Evolutionary conservation across 2,888 invertebrate genomes (phyloP).

Genomic region (Dexiosoma caninum): DNA sequence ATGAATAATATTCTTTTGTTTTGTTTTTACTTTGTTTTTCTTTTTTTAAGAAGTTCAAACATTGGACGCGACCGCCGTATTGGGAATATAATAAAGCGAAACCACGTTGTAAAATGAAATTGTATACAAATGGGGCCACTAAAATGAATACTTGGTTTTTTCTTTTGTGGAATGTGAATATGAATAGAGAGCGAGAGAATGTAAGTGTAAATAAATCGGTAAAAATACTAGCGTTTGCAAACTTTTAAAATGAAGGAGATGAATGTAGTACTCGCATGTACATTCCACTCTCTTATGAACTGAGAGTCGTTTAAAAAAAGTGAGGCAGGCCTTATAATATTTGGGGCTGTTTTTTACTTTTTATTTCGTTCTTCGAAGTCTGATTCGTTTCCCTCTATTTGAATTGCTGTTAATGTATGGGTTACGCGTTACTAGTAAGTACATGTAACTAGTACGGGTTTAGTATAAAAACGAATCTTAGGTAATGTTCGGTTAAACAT

Average conservation of each 20-base stretch:
- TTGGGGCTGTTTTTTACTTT: conserved; percentile 42
- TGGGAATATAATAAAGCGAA: conserved; percentile 25
- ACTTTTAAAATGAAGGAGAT: conserved; percentile 30
- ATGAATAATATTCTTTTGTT: neutral
- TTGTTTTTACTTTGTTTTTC: neutral
- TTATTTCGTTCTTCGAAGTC: conserved; percentile 25
- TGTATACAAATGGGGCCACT: conserved; percentile 42
- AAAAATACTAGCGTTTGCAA: neutral
- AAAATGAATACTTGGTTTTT: conserved; percentile 56
- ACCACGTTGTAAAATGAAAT: conserved; percentile 37
- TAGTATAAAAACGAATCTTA: conserved; percentile 26
- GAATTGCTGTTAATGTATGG: conserved; percentile 25
- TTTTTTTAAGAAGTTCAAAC: conserved; percentile 1
- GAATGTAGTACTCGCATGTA: neutral
- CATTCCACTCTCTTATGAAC: conserved; percentile 15
- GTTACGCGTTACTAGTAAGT: conserved; percentile 27
- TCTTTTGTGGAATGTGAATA: conserved; percentile 49
- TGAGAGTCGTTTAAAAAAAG: conserved; percentile 21
- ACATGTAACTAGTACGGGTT: neutral
- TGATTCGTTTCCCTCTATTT: conserved; percentile 42
- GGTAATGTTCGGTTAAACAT: conserved; percentile 26
- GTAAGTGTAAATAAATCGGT: neutral
- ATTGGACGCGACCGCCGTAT: conserved; percentile 30
- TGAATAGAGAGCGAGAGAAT: neutral
- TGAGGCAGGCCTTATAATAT: conserved; percentile 56